These are phyloP conservation scores for Phrynosoma blainvillii DNA, from an alignment of 2,113 vertebrate genomes.

Conservation along the genomic window DNA sequence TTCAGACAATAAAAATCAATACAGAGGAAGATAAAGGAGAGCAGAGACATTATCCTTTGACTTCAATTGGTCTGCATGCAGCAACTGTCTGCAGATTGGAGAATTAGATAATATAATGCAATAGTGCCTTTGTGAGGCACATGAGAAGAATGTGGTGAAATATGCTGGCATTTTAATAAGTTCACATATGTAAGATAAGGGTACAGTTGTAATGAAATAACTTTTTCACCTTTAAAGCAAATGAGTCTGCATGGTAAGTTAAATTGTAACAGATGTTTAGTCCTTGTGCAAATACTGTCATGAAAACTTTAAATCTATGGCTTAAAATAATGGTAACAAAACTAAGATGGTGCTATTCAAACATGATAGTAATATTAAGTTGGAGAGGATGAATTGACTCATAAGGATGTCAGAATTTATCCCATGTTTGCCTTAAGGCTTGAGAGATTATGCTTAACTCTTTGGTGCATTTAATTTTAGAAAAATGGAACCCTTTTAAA, in stretches of 20 bases:
- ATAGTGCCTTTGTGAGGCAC: background rate
- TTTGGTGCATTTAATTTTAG: background rate
- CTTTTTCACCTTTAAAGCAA: background rate
- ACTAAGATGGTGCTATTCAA: background rate
- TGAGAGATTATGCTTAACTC: background rate
- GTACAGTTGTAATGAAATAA: background rate
- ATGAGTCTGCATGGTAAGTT: background rate
- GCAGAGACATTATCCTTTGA: background rate
- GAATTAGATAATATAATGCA: background rate
- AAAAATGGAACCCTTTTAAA: background rate
- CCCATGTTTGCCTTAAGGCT: too few species aligned
- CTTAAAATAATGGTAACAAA: background rate
- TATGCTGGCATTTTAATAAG: background rate
- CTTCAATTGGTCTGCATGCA: background rate
- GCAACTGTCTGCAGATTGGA: background rate
- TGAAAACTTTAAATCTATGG: background rate
- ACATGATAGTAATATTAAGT: background rate
- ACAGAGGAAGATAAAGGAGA: background rate
- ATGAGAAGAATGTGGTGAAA: background rate
- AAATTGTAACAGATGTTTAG: background rate
- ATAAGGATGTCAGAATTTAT: background rate
- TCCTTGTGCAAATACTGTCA: too few species aligned
- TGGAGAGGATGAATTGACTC: background rate
- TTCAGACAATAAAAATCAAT: background rate
- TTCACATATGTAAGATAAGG: background rate